Conservation (phyloP, 2,797 vertebrate species). For the Alauda arvensis region DNA sequence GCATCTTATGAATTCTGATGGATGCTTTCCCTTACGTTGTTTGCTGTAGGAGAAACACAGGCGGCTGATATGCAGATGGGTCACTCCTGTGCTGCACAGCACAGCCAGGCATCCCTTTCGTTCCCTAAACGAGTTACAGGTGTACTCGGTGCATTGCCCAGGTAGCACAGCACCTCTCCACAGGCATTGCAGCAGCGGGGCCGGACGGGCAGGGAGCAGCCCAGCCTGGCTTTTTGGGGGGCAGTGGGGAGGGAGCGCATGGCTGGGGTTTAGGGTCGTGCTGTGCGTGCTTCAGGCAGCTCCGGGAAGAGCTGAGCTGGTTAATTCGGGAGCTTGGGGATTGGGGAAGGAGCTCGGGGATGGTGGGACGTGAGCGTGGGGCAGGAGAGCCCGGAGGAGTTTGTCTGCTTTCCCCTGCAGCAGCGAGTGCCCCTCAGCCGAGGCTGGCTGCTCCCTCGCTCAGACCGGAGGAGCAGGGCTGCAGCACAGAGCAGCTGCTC, state of each 20-base stretch:
- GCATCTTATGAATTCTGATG: slow-evolving; percentile 59
- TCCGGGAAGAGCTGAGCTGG: neutral
- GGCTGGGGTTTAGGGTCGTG: neutral
- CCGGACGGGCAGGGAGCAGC: slow-evolving; percentile 42
- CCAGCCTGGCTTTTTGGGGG: slow-evolving; percentile 15
- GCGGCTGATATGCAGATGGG: slow-evolving; percentile 40
- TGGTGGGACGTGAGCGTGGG: neutral
- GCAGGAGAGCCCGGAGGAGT: neutral
- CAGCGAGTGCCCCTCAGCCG: fast-evolving
- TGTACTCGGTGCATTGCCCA: neutral
- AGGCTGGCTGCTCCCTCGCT: neutral
- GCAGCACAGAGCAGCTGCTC: neutral
- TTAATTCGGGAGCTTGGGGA: neutral
- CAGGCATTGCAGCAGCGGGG: neutral
- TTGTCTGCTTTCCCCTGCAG: neutral
- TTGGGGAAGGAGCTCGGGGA: neutral
- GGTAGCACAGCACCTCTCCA: neutral
- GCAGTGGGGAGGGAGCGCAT: neutral
- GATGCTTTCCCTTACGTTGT: slow-evolving; percentile 30
- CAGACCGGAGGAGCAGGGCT: neutral
- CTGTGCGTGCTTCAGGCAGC: neutral
- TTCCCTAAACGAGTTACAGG: slow-evolving; percentile 60
- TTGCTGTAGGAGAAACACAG: slow-evolving; percentile 25
- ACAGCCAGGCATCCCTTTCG: slow-evolving; percentile 25
- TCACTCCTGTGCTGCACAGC: neutral